Evolutionary conservation across 2,888 invertebrate genomes (phyloP).

Genomic region (Campoletis raptor): DNA sequence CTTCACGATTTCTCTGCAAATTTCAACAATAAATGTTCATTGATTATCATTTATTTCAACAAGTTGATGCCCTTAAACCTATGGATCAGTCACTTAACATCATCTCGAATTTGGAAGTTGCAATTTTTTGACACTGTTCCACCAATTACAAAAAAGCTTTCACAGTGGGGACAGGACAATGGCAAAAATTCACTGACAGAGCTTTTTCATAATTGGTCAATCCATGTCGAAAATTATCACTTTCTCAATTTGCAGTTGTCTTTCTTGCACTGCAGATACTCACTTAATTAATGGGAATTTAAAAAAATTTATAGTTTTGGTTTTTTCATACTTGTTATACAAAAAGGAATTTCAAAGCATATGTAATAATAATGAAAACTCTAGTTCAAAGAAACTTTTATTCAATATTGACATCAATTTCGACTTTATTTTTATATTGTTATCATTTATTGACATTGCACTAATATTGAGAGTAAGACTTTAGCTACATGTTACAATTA

Average conservation of each 20-base stretch:
- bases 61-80: not conserved
- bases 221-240: too few species aligned
- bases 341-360: not conserved
- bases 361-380: not conserved
- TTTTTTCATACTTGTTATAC: not conserved
- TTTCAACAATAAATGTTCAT: not conserved
- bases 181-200: too few species aligned
- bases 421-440: not conserved
- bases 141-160: too few species aligned
- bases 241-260: too few species aligned
- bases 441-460: not conserved
- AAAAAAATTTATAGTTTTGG: not conserved
- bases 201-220: too few species aligned
- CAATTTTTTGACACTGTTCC: not conserved
- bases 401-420: not conserved
- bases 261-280: too few species aligned
- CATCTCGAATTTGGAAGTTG: too few species aligned
- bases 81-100: too few species aligned
- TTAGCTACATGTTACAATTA: not conserved
- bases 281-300: not conserved
- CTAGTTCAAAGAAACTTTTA: not conserved
- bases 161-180: too few species aligned
- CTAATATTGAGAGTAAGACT: not conserved
- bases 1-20: constrained; percentile 67
- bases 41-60: not conserved